These are phyloP conservation scores for Thaumetopoea pityocampa DNA, from an alignment of 1,140 invertebrate genomes.

Conservation along the genomic window DNA sequence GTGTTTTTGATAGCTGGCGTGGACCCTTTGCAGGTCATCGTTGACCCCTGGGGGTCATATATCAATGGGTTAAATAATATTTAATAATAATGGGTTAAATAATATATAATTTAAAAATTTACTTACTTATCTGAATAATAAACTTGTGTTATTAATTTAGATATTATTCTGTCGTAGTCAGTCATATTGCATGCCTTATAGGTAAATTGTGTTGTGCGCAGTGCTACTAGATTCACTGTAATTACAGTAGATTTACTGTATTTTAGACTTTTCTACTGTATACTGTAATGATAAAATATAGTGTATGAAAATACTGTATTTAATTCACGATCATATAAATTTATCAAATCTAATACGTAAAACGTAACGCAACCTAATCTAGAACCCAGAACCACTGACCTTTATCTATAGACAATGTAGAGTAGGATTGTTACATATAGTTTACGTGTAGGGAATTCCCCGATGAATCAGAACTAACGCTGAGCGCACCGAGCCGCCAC, in stretches of 20 bases:
- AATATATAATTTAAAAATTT: too few species aligned
- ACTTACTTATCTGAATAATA: too few species aligned
- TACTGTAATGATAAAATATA: slow-evolving; percentile 4
- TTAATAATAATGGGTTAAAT: too few species aligned
- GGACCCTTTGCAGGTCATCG: too few species aligned
- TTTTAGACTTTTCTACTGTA: not conserved
- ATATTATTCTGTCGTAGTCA: too few species aligned
- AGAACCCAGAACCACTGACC: not conserved
- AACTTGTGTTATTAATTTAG: too few species aligned
- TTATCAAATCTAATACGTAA: not conserved
- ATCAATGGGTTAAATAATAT: too few species aligned
- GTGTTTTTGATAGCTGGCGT: too few species aligned
- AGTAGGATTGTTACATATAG: not conserved
- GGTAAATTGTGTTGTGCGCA: too few species aligned
- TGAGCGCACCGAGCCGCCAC: not conserved
- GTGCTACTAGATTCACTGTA: slow-evolving; percentile 1
- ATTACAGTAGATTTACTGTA: too few species aligned
- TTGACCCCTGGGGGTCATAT: too few species aligned
- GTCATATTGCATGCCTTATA: too few species aligned
- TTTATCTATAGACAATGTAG: not conserved
- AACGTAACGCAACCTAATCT: slow-evolving; percentile 1
- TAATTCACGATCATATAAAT: not conserved
- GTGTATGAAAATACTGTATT: slow-evolving; percentile 3
- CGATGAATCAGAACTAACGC: not conserved
- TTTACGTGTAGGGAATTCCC: not conserved